Base-by-base conservation (phyloP, 2,797 vertebrate species). In the Percopsis omiscomaycus region DNA sequence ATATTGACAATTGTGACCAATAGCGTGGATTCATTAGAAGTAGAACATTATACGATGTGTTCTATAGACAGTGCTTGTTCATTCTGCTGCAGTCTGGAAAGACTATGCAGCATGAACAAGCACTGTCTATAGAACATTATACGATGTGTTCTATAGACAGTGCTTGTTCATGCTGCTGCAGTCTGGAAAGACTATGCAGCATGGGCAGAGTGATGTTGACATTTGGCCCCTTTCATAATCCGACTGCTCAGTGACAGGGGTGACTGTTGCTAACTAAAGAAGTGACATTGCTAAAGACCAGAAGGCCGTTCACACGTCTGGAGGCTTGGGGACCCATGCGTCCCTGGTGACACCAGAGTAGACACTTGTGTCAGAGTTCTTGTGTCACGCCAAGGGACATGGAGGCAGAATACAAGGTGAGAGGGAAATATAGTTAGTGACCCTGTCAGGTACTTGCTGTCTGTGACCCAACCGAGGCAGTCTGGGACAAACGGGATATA, bases 361-460 rank as follows among this genome's bases (percentile, higher is more conserved):
- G 37, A 52, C 68, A 71, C 78, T 75, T 76, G 44, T 1, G n/a
- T 59, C 58, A 68, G 46, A 52, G 46, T 29, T 14, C 46, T 54
- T 14, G 53, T 55, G 59, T 29, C 58, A 42, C 56, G 62, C 27
- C 6, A 68, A 58, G 59, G 75, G 75, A 74, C 68, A 62, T 48
- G 13, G 59, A 69, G 74, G 53, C 69, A 60, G 52, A 65, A 57
- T 82, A 79, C 80, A 84, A 86, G 85, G 82, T 86, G 80, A 89
- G 73, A 75, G 44, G 68, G 52, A 70, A 68, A 59, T 78, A 44
- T 78, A 71, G 64, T 61, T 71, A 71, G 64, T 69, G 65, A 75
- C 59, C 69, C 75, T 83, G 83, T 88, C 83, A 87, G 9, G 74
- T 62, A 58, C 75, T 71, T 78, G 80, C 65, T 72, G 69, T 49